These are phyloP conservation scores for Pygocentrus nattereri DNA, from an alignment of 2,797 vertebrate genomes.

Conservation along the genomic window DNA sequence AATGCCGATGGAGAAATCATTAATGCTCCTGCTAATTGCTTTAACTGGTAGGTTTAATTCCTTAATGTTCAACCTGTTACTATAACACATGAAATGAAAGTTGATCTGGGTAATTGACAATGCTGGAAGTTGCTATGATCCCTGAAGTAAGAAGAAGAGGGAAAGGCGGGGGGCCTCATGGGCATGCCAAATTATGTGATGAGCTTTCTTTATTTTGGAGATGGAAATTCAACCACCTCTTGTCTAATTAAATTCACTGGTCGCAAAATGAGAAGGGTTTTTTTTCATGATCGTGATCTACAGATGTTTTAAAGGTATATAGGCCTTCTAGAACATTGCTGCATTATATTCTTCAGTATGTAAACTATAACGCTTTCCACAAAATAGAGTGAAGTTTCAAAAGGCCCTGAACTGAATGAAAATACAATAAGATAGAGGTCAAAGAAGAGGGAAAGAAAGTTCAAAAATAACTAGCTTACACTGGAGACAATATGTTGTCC, in stretches of 20 bases:
- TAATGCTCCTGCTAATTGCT: conserved; percentile 66
- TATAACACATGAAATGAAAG: conserved; percentile 63
- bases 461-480: not conserved
- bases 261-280: not conserved
- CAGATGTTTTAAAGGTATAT: not conserved
- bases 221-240: conserved; percentile 5
- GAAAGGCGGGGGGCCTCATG: not conserved
- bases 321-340: not conserved
- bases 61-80: conserved; percentile 61
- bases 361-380: not conserved
- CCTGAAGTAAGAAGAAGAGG: conserved; percentile 32
- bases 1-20: conserved; percentile 72
- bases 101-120: conserved; percentile 64
- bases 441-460: not conserved
- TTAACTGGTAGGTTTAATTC: conserved; percentile 68
- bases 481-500: conserved; percentile 11
- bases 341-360: not conserved
- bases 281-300: not conserved
- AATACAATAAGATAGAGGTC: not conserved
- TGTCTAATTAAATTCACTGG: not conserved
- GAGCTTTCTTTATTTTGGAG: not conserved
- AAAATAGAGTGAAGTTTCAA: not conserved
- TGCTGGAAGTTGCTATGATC: conserved; percentile 47
- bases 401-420: not conserved
- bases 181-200: conserved; percentile 15